phyloP scores from a whole-genome alignment of 2,113 vertebrate species.

The Gavia stellata region DNA sequence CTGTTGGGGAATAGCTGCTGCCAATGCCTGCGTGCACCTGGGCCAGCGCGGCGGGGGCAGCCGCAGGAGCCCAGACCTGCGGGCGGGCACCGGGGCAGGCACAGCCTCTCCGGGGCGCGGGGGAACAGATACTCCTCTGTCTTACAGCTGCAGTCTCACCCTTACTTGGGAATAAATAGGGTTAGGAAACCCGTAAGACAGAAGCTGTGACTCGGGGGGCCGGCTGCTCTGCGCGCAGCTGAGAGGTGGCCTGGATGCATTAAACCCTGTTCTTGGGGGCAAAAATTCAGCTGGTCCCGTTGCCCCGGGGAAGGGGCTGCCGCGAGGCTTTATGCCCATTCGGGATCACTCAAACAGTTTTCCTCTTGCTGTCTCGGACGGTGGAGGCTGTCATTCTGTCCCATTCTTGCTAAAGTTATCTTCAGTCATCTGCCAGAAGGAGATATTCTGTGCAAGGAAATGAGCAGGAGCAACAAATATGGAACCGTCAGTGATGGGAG shows the following conservation, averaged over 20 bases:
- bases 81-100: background rate
- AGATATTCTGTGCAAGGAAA: background rate
- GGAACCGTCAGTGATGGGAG: background rate
- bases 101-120: accelerated
- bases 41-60: background rate
- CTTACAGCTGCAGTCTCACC: background rate
- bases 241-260: background rate
- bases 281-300: background rate
- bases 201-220: background rate
- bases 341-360: background rate
- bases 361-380: accelerated
- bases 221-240: background rate
- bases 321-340: accelerated
- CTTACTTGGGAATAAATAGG: background rate
- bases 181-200: background rate
- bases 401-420: background rate
- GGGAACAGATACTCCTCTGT: background rate
- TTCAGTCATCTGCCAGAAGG: background rate
- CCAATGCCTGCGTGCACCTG: accelerated
- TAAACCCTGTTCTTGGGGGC: background rate
- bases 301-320: background rate
- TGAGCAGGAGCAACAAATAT: background rate
- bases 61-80: background rate
- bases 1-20: background rate
- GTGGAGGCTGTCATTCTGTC: background rate